Base-by-base conservation (phyloP, 2,888 invertebrate genomes). In the Taphrorychus bicolor region DNA sequence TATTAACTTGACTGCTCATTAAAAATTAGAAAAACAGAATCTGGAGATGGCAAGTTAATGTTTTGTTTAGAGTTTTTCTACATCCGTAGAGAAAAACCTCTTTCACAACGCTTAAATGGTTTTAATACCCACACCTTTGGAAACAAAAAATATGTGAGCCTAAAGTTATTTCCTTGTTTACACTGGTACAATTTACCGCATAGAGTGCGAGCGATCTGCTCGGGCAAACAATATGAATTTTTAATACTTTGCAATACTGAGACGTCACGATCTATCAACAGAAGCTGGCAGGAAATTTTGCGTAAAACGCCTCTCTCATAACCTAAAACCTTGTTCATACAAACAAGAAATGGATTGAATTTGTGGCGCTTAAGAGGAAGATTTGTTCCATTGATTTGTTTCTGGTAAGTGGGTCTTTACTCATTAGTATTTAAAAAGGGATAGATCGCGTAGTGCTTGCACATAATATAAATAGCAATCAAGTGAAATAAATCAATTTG, bases 1-100 rank as follows among this genome's bases (percentile, higher is more conserved):
- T 57, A 69, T 64, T 60, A 64, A 64, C 51, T 68, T 63, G 59
- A 59, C 59, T 63, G 63, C 62, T 68, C 62, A 68, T 68, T 68
- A 63, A 63, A 68, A 68, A 68, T 63, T 61, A 59, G 53, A 23
- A 59, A 56, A 41, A 40, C 19, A 21, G 18, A 60, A 59, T 68
- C 41, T 68, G 59, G 53, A 63, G 53, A 61, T 61, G 48, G 48
- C 60, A 62, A 56, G 52, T 61, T 67, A 56, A 51, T 42, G n/a
- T 57, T 66, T 67, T 53, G 59, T 59, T 59, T 22, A 57, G 56
- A 58, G 41, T 19, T 7, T 18, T n/a, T 45, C 45, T n/a, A 56
- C 5, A 14, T 18, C 24, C 24, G 16, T 16, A 2, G 9, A 41
- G 41, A 5, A 16, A 57, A 11, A 57, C n/a, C n/a, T n/a, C n/a